Base-by-base conservation (phyloP, 2,888 invertebrate genomes). In the Tethea ocularis region DNA sequence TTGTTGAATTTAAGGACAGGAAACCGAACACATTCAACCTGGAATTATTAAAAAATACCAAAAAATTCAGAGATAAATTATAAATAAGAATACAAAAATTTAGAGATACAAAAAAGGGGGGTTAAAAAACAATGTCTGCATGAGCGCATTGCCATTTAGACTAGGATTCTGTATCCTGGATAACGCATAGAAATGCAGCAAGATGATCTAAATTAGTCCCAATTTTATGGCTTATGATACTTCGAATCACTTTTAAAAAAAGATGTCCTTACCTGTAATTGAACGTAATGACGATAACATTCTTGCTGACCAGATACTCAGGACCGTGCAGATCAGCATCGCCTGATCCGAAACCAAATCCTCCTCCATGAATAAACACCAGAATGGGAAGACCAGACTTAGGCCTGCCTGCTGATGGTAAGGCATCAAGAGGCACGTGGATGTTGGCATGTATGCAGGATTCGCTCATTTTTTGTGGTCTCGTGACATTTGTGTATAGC, bases 321-420 rank as follows among this genome's bases (percentile, higher is more conserved):
- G 92, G 89, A 0, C 92, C 93, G 60, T 91, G 75, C 1, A 90
- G 60, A 63, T 89, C 91, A 0, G 85, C 57, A 62, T 89, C 86
- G 0, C 91, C 91, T 1, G 92, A 91, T 20, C 92, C 93, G 64
- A 82, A 87, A 1, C 83, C 84, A 71, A 91, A 93, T 4, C 87
- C 93, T 22, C 93, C 93, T 3, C 93, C 93, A 68, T 93, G 93
- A 11, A 93, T 76, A 63, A 86, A 89, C 51, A 93, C 91, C 20
- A 93, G 62, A 38, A 93, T 83, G 10, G 93, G 91, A 1, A 90
- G 71, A 1, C 78, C 77, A 6, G 64, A 26, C 17, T 59, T 57
- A 5, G 55, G 20, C 8, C 52, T 51, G 26, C 36, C 13, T 8
- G 15, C 26, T 0, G 83, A 82, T 11, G 86, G 61, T 46, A 46